Conservation (phyloP, 2,888 invertebrate genomes). For the Desoria tigrina region DNA sequence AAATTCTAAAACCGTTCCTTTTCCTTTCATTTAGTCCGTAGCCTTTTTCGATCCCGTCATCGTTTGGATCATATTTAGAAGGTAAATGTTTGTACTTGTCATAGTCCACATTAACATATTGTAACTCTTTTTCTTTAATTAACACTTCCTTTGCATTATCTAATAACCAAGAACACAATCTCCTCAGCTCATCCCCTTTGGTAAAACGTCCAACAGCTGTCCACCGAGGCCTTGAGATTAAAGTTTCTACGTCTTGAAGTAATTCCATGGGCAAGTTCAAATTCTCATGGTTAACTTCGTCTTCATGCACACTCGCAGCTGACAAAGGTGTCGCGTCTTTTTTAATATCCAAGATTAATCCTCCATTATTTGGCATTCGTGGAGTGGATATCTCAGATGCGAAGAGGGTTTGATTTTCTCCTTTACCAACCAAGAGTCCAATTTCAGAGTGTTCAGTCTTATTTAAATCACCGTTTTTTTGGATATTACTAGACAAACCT, state of each 20-base stretch:
- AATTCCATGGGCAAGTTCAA: constrained; percentile 16
- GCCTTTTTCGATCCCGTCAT: constrained; percentile 45
- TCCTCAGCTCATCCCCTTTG: constrained; percentile 20
- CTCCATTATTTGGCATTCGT: not conserved
- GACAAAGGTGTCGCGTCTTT: constrained; percentile 2
- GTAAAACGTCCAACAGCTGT: constrained; percentile 27
- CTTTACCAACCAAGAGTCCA: too few species aligned
- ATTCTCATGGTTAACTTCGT: constrained; percentile 17
- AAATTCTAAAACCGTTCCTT: not conserved
- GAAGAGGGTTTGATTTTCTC: too few species aligned
- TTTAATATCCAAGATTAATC: too few species aligned
- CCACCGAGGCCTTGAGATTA: constrained; percentile 41
- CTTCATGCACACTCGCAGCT: not conserved
- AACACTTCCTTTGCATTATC: constrained; percentile 30
- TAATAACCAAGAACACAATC: constrained; percentile 31
- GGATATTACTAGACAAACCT: too few species aligned
- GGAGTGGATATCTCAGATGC: too few species aligned
- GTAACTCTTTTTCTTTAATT: constrained; percentile 38
- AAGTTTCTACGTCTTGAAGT: constrained; percentile 32
- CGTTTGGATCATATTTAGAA: constrained; percentile 33
- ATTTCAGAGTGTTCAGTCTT: too few species aligned
- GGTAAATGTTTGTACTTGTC: constrained; percentile 38
- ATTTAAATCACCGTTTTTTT: too few species aligned
- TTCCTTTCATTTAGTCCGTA: constrained; percentile 28
- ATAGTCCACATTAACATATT: constrained; percentile 38